phyloP scores from a whole-genome alignment of 2,113 vertebrate genomes.

The Vombatus ursinus region DNA sequence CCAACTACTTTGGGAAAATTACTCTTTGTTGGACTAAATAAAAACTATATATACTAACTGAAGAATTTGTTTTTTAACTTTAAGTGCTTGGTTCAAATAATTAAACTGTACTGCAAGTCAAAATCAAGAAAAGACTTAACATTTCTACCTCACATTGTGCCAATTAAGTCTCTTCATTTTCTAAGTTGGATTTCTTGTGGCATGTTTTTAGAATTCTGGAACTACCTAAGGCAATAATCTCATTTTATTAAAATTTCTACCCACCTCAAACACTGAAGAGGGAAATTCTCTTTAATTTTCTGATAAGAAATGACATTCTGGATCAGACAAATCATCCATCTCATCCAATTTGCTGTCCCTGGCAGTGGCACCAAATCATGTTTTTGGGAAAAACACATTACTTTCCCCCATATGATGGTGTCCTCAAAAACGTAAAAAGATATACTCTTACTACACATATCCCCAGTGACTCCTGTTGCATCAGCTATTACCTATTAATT shows the following conservation, averaged over 20 bases:
- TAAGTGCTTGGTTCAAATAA: neutral
- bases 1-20: neutral
- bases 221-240: neutral
- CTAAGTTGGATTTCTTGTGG: neutral
- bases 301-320: neutral
- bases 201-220: neutral
- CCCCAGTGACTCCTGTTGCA: neutral
- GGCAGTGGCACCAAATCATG: neutral
- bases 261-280: neutral
- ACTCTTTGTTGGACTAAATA: neutral
- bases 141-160: neutral
- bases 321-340: neutral
- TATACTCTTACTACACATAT: neutral
- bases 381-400: neutral
- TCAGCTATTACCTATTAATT: neutral
- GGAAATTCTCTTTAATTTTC: neutral
- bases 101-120: neutral
- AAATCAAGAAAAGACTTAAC: neutral
- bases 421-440: neutral
- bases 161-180: neutral
- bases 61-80: neutral
- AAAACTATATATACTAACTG: neutral
- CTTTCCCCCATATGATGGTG: neutral
- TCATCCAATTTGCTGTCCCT: neutral
- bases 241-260: neutral